Evolutionary conservation across 2,113 vertebrate species (phyloP).

Genomic region (Vombatus ursinus): DNA sequence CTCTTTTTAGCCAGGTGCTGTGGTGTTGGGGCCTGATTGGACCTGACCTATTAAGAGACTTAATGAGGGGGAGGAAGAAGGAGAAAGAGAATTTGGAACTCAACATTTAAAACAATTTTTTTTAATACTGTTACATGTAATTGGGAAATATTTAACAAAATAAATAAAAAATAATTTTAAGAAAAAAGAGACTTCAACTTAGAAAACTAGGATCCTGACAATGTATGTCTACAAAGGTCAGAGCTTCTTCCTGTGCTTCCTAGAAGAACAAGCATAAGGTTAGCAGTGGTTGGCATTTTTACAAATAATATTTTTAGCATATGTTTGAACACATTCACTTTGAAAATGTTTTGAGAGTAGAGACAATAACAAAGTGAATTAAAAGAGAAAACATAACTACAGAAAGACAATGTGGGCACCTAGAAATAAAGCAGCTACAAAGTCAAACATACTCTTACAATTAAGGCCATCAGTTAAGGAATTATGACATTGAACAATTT

Average conservation of each 20-base stretch:
- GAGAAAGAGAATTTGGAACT: background rate
- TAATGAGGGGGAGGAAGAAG: background rate
- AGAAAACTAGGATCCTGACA: background rate
- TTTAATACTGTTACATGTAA: background rate
- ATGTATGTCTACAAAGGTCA: background rate
- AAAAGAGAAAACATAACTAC: slow-evolving; percentile 8
- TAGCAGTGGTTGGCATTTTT: background rate
- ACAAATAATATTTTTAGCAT: background rate
- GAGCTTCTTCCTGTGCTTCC: background rate
- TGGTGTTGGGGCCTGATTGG: background rate
- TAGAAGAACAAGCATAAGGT: background rate
- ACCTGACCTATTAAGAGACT: background rate
- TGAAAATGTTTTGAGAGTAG: background rate
- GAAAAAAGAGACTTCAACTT: background rate
- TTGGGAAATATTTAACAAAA: background rate
- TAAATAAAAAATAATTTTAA: background rate
- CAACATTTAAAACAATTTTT: background rate
- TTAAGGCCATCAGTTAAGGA: background rate
- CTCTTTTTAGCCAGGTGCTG: background rate
- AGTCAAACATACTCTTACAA: slow-evolving; percentile 8
- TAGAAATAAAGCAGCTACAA: slow-evolving; percentile 1
- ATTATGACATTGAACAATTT: background rate
- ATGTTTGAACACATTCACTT: background rate
- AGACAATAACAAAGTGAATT: background rate
- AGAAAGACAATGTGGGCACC: background rate